Evolutionary conservation across 2,113 vertebrate genomes (phyloP), one percentile per base, ranked within the genome.

Genomic region (Oxyura jamaicensis): DNA sequence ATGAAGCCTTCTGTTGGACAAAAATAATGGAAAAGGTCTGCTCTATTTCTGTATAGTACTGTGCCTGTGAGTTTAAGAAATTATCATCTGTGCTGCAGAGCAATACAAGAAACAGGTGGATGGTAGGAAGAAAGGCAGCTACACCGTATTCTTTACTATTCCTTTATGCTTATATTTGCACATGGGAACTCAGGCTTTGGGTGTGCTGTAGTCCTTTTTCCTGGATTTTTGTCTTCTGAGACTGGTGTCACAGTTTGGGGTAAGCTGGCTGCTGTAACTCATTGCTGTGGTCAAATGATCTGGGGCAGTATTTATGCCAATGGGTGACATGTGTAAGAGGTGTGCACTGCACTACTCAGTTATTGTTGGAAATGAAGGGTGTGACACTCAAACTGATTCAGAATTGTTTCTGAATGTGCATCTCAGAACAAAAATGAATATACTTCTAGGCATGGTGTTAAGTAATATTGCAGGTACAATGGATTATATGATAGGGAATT

Each of bases 201-300:
- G 48, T 25, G 48, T 50, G 48, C 48, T 50, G 48, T 50, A 13
- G 48, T 23, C 48, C 48, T 50, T 50, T 20, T 58, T 29, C 29
- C 31, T n/a, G 11, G 12, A 26, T 33, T 93, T 90, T 91, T 94
- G 58, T 73, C 59, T 76, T 62, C 50, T 62, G 55, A 95, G 87
- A 73, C 85, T 55, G 67, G 60, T 42, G 71, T 84, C 39, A 26
- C 48, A 74, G 53, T 7, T 21, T 69, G 53, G 56, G 66, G 35
- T 86, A 79, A 89, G 42, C n/a, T 87, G 81, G 39, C 62, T 82
- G 39, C 91, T 87, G 44, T 11, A 85, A 29, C 59, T 88, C 71
- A 25, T 65, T 58, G 53, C 87, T 85, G 18, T 53, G 35, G 41
- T 53, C 77, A 82, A 62, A 41, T 52, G 65, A 67, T 50, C 50